Evolutionary conservation across 2,888 invertebrate genomes (phyloP).

Genomic region (Crioceris asparagi): DNA sequence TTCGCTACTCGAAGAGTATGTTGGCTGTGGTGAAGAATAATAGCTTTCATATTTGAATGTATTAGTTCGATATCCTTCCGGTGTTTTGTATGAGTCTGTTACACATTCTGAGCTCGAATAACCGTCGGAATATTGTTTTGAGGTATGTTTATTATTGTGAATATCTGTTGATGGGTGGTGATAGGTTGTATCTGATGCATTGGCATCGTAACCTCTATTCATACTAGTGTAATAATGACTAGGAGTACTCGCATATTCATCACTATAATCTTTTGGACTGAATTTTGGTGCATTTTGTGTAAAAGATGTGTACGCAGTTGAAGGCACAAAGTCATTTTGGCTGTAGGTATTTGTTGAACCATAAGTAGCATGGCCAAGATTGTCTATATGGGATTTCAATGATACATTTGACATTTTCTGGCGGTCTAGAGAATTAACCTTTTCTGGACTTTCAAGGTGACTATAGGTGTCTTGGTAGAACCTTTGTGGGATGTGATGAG

Average conservation of each 20-base stretch:
- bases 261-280: constrained; percentile 10
- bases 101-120: constrained; percentile 32
- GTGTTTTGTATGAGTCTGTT: constrained; percentile 34
- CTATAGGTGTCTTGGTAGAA: constrained; percentile 32
- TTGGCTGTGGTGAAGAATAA: constrained; percentile 30
- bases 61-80: constrained; percentile 35
- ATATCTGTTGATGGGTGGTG: background rate
- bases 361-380: constrained; percentile 32
- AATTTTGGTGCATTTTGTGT: constrained; percentile 25
- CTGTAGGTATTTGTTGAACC: constrained; percentile 29
- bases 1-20: constrained; percentile 30
- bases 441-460: constrained; percentile 37
- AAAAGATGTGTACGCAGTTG: constrained; percentile 23
- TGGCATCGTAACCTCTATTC: constrained; percentile 8
- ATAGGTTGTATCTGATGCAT: constrained; percentile 6
- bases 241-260: constrained; percentile 10
- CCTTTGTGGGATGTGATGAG: constrained; percentile 20
- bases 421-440: constrained; percentile 35
- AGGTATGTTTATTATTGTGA: background rate
- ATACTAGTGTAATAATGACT: constrained; percentile 6
- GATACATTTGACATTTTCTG: constrained; percentile 24
- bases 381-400: constrained; percentile 31
- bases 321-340: constrained; percentile 20
- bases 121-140: constrained; percentile 24
- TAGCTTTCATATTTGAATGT: constrained; percentile 34